phyloP scores from a whole-genome alignment of 2,113 vertebrate species.

The Carollia perspicillata region DNA sequence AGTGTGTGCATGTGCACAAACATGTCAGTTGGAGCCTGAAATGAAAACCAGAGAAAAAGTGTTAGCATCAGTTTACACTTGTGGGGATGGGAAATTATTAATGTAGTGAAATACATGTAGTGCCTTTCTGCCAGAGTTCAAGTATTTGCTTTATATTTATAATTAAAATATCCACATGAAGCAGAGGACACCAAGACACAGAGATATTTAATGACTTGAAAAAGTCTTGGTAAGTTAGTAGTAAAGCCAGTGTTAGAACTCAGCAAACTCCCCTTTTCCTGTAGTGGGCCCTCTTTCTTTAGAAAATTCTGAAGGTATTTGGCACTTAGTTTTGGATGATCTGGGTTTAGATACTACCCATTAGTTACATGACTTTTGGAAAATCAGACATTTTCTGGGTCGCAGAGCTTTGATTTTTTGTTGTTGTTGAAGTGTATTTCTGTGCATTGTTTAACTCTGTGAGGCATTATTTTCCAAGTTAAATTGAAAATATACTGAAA shows the following conservation, averaged over 20 bases:
- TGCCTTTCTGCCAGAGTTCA: constrained; percentile 15
- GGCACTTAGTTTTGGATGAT: neutral
- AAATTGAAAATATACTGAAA: constrained; percentile 11
- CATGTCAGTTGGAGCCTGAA: constrained; percentile 41
- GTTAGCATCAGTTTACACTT: constrained; percentile 34
- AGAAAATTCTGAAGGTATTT: neutral
- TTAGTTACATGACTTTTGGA: neutral
- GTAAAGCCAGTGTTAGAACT: neutral
- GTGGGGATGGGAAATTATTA: neutral
- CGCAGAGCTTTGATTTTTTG: neutral
- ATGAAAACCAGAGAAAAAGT: constrained; percentile 29
- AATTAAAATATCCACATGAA: neutral
- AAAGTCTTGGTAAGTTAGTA: neutral
- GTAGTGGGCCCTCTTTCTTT: neutral
- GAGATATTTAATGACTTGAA: neutral
- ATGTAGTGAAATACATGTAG: neutral
- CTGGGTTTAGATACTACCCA: neutral
- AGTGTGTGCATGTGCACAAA: neutral
- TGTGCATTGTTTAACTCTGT: constrained; percentile 21
- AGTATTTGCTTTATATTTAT: constrained; percentile 16
- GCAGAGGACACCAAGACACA: neutral
- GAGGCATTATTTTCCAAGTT: constrained; percentile 4
- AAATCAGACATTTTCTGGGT: neutral
- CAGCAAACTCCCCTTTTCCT: neutral
- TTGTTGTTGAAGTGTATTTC: neutral